Percentiles rank a stretch among this genome's conserved stretches.
Conservation (phyloP, 2,797 vertebrate genomes). For the Eremophila alpestris region DNA sequence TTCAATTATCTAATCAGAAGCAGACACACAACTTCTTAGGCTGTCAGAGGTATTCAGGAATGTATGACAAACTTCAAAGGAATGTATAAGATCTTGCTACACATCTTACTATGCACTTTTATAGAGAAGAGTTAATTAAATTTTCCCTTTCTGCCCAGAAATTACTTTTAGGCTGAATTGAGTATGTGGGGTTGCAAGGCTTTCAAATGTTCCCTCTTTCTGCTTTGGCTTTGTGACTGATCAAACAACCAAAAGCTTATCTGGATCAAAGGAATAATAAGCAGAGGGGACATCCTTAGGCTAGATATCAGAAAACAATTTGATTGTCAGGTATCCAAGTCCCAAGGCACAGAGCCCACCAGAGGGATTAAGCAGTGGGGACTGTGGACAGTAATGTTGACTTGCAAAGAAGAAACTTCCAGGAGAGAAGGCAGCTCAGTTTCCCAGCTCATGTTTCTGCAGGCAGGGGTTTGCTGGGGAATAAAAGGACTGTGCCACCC, state of each 20-base stretch:
- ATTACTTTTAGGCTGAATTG: slow-evolving; percentile 62
- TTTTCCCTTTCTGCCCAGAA: slow-evolving; percentile 67
- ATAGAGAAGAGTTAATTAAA: slow-evolving; percentile 72
- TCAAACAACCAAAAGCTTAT: slow-evolving; percentile 49
- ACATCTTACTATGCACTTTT: slow-evolving; percentile 68
- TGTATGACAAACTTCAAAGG: slow-evolving; percentile 75
- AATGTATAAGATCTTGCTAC: slow-evolving; percentile 69
- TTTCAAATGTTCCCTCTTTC: slow-evolving; percentile 29
- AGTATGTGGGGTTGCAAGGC: slow-evolving; percentile 29
- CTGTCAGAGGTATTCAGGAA: slow-evolving; percentile 74
- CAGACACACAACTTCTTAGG: slow-evolving; percentile 70
- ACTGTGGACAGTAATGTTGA: neutral
- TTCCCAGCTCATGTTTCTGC: neutral
- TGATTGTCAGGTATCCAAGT: neutral
- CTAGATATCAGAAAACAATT: neutral
- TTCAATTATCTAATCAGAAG: slow-evolving; percentile 82
- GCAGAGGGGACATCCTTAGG: slow-evolving; percentile 41
- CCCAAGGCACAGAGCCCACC: neutral
- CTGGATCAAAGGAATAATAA: slow-evolving; percentile 57
- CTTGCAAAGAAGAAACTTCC: neutral
- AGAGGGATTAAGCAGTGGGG: neutral
- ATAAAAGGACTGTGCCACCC: neutral
- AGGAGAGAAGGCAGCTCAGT: neutral
- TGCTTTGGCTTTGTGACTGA: slow-evolving; percentile 32
- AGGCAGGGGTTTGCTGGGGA: neutral